Conservation (phyloP, 2,888 invertebrate genomes). For the Unio pictorum region DNA sequence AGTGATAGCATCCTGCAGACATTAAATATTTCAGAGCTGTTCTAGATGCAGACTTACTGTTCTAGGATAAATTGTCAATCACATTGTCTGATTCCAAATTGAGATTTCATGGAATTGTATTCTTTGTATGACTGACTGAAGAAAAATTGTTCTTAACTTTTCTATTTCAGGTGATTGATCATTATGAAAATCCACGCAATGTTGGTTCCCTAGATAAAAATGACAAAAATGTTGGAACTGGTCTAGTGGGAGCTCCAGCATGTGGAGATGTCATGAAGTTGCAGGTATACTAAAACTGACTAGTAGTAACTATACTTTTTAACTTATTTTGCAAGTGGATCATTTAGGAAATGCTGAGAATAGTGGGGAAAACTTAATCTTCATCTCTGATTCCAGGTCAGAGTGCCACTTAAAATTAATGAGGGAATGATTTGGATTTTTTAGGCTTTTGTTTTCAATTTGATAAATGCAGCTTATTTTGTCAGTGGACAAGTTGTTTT, state of each 20-base stretch:
- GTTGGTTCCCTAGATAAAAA: constrained; percentile 97
- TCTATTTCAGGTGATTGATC: constrained; percentile 88
- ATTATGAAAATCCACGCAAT: constrained; percentile 99
- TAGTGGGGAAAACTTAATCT: too few species aligned
- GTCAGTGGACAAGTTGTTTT: too few species aligned
- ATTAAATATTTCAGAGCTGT: too few species aligned
- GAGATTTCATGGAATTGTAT: neutral
- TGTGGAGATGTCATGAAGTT: constrained; percentile 99
- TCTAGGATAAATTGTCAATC: neutral
- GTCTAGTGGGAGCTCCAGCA: constrained; percentile 98
- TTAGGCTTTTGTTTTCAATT: too few species aligned
- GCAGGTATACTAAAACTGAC: constrained; percentile 75
- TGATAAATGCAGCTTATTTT: too few species aligned
- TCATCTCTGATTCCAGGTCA: too few species aligned
- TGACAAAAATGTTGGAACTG: constrained; percentile 94
- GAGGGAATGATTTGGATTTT: too few species aligned
- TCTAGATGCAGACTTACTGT: neutral
- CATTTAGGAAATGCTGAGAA: too few species aligned
- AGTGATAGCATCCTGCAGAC: too few species aligned
- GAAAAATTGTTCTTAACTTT: neutral
- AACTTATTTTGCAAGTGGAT: too few species aligned
- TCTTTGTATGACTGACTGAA: neutral
- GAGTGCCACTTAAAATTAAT: too few species aligned
- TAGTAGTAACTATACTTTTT: neutral
- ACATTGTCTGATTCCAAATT: neutral